Base-by-base conservation (phyloP, 2,797 vertebrate genomes). In the Protonibea diacanthus region DNA sequence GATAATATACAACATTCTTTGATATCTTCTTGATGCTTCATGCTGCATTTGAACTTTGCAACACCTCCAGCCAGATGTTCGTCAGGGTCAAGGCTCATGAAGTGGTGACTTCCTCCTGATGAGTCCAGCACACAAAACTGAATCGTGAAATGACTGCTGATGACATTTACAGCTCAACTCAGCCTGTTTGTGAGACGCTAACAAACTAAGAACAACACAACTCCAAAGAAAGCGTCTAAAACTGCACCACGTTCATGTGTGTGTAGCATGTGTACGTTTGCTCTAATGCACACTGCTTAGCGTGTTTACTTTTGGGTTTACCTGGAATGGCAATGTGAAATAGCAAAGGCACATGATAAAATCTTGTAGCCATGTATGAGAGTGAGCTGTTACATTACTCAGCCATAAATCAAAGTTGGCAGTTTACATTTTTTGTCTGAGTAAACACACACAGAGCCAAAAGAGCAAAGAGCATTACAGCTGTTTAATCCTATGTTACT, bases 141-240 rank as follows among this genome's bases (percentile, higher is more conserved):
- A 23, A 80, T 60, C 52, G 78, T 90, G 89, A 65, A 84, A 75
- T 49, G 4, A 20, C 33, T 6, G 59, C 44, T 61, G 69, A 93
- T 84, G 82, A 80, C 84, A 92, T 85, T 81, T 66, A 87, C 89
- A 95, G 91, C 84, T 70, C 21, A 61, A 49, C 42, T 80, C 38
- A 59, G 77, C 56, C 71, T 67, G 76, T 6, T 33, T 80, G 67
- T 76, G 72, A 91, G 80, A 86, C 58, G 83, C 87, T 81, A 71
- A 83, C 20, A 27, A 56, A 78, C 75, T 25, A 68, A 71, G 8
- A 38, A 38, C 8, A 38, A 38, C 33, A 9, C 9, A 72, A 68
- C 23, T 18, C 4, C 17, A 21, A 10, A 6, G 14, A 13, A 33
- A 33, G 21, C 7, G 8, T 23, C 33, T 17, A 2, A 38, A 56